Conservation (phyloP, 1,140 invertebrate species). For the Ostrea denselamellosa region DNA sequence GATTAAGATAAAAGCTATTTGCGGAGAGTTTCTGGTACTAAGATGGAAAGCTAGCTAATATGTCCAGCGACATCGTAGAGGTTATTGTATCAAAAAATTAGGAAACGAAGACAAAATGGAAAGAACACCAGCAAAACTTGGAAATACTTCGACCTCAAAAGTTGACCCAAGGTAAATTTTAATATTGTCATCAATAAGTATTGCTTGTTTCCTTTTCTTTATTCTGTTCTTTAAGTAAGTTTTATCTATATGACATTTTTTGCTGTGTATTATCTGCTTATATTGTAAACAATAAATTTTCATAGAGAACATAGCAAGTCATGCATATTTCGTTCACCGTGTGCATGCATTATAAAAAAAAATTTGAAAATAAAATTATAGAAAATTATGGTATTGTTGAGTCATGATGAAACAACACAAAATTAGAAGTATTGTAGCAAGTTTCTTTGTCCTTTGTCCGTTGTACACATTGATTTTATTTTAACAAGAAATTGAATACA, state of each 20-base stretch:
- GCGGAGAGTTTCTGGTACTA: background rate
- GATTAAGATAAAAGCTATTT: conserved; percentile 34
- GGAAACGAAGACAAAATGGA: conserved; percentile 12
- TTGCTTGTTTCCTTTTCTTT: background rate
- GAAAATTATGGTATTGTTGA: no score
- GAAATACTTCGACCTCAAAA: conserved; percentile 15
- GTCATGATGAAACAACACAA: no score
- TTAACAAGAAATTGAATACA: no score
- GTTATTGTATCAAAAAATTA: background rate
- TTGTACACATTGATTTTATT: no score
- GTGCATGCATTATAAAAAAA: no score
- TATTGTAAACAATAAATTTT: no score
- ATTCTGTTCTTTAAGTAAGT: background rate
- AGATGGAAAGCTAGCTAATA: conserved; percentile 23
- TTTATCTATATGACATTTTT: background rate
- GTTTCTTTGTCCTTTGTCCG: no score
- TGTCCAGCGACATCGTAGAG: background rate
- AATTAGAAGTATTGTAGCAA: no score
- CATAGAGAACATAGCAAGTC: no score
- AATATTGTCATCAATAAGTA: background rate
- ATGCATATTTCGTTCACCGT: no score
- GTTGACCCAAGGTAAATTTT: conserved; percentile 11
- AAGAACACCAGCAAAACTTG: background rate
- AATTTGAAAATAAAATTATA: no score
- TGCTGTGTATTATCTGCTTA: background rate